These are phyloP conservation scores for Aulostomus chinensis DNA, from an alignment of 2,797 vertebrate species.

Conservation along the genomic window DNA sequence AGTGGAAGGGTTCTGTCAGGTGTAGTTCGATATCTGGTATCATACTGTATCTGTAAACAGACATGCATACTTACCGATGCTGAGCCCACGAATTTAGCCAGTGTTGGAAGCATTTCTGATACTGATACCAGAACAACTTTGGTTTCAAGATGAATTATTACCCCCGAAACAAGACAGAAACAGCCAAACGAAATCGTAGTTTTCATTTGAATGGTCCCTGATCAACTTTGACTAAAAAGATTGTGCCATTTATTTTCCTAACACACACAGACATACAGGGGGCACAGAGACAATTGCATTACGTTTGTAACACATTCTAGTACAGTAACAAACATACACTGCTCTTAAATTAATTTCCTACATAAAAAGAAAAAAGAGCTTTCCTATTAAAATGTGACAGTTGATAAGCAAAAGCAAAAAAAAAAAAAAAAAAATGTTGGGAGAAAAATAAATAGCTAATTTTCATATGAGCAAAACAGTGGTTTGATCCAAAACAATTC, in stretches of 20 bases:
- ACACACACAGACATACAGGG: constrained; percentile 32
- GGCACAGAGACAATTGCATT: constrained; percentile 25
- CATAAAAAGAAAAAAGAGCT: constrained; percentile 9
- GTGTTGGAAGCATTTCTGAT: too few relatives aligned
- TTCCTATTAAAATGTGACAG: constrained; percentile 26
- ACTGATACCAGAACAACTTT: too few relatives aligned
- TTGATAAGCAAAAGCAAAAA: constrained; percentile 25
- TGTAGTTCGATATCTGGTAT: too few relatives aligned
- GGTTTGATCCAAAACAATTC: constrained; percentile 83
- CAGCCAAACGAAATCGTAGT: too few relatives aligned
- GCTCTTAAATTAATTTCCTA: constrained; percentile 55
- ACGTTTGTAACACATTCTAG: constrained; percentile 25
- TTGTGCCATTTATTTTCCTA: constrained; percentile 48
- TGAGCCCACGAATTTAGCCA: too few relatives aligned
- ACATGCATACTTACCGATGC: too few relatives aligned
- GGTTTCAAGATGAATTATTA: too few relatives aligned
- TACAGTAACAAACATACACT: constrained; percentile 39
- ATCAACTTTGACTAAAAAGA: not conserved
- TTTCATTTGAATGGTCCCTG: not conserved
- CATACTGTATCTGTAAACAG: too few relatives aligned
- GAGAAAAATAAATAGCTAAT: constrained; percentile 70
- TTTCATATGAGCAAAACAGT: constrained; percentile 71
- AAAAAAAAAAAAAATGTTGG: constrained; percentile 19
- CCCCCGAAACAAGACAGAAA: too few relatives aligned
- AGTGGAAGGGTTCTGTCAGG: too few relatives aligned